A percentile compares a stretch with the other conserved stretches of the same genome.
phyloP scores from a whole-genome alignment of 1,140 invertebrate species.

The Zophobas atratus region DNA sequence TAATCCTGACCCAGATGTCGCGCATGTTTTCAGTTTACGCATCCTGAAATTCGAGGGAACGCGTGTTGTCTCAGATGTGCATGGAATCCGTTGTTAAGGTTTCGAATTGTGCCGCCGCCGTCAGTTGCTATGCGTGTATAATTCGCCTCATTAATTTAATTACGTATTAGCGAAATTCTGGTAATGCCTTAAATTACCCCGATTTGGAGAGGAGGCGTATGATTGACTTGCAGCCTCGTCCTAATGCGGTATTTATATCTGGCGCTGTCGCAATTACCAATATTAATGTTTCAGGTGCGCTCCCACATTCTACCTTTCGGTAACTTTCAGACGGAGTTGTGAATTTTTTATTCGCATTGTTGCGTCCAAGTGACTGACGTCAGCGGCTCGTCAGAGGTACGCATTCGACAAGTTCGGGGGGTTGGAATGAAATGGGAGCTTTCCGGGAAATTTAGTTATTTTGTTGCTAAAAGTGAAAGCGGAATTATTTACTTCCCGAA shows the following conservation, averaged over 20 bases:
- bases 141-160: constrained; percentile 46
- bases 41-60: constrained; percentile 15
- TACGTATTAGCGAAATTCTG: constrained; percentile 33
- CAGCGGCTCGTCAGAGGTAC: too few species aligned
- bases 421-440: too few species aligned
- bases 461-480: too few species aligned
- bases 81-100: constrained; percentile 28
- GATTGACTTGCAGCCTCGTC: constrained; percentile 13
- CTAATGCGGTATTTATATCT: neutral
- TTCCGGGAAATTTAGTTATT: too few species aligned
- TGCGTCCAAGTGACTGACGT: too few species aligned
- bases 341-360: too few species aligned
- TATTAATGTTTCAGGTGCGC: neutral
- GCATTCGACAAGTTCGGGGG: too few species aligned
- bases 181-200: constrained; percentile 8
- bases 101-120: constrained; percentile 13
- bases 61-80: constrained; percentile 39
- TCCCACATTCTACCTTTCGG: too few species aligned
- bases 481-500: too few species aligned
- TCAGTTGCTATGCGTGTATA: constrained; percentile 41
- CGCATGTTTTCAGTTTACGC: constrained; percentile 49
- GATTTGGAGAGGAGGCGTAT: neutral
- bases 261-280: neutral
- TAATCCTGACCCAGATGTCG: constrained; percentile 59
- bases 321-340: too few species aligned